Evolutionary conservation across 2,113 vertebrate genomes (phyloP).

Genomic region (Saguinus imperator): DNA sequence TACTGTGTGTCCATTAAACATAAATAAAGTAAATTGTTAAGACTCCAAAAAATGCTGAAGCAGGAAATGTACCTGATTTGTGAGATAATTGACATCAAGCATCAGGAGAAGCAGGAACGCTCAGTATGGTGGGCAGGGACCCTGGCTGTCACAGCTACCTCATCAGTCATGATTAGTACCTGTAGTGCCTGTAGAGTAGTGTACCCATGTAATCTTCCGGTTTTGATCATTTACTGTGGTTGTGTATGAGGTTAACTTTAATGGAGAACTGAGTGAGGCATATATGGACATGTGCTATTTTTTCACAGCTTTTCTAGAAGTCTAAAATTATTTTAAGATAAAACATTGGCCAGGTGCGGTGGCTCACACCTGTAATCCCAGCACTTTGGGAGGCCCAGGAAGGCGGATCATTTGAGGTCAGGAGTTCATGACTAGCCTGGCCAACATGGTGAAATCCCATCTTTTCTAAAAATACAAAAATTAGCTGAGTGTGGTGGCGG

Average conservation of each 20-base stretch:
- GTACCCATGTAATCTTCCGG: background rate
- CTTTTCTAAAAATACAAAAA: no score
- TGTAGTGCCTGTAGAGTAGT: background rate
- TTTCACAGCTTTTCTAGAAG: background rate
- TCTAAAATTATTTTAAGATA: background rate
- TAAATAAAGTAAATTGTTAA: background rate
- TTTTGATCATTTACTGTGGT: background rate
- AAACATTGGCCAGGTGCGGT: background rate
- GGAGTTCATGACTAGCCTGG: no score
- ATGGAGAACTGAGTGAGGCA: background rate
- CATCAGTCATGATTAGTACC: background rate
- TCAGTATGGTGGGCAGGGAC: no score
- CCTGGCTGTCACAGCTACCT: rapidly evolving
- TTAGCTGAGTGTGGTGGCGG: no score
- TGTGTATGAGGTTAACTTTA: no score
- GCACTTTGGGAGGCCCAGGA: no score
- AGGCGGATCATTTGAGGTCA: no score
- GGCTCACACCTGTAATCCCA: no score
- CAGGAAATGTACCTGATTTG: background rate
- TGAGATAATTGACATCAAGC: background rate
- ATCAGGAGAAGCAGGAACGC: background rate
- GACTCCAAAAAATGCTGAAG: background rate
- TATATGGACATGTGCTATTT: background rate
- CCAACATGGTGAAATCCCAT: no score
- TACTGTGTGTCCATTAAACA: background rate